Evolutionary conservation across 2,797 vertebrate genomes (phyloP).

Genomic region (Pangasius djambal): DNA sequence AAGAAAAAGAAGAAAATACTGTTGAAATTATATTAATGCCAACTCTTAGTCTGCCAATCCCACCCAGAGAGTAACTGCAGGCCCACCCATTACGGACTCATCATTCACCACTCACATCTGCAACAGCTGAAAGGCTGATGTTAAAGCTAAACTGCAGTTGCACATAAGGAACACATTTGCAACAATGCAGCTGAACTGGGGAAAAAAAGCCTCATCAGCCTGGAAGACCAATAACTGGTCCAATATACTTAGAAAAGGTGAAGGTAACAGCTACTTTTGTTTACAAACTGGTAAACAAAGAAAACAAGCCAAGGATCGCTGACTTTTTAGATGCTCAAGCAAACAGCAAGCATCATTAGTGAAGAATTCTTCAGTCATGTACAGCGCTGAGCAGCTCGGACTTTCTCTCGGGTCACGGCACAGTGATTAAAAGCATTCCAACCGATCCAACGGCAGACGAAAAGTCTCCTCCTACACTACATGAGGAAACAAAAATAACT

Average conservation of each 20-base stretch:
- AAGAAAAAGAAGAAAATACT: neutral
- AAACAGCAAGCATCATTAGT: conserved; percentile 17
- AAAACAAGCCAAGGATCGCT: neutral
- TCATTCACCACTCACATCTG: neutral
- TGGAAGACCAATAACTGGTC: too few relatives aligned
- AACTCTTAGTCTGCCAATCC: neutral
- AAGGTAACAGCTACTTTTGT: neutral
- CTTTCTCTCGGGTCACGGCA: neutral
- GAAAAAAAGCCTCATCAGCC: neutral
- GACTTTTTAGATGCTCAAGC: neutral
- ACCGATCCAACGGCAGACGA: too few relatives aligned
- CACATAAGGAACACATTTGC: neutral
- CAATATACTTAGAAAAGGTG: neutral
- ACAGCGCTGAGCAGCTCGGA: neutral
- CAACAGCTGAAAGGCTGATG: neutral
- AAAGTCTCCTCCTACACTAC: neutral
- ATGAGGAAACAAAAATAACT: neutral
- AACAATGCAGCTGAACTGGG: too few relatives aligned
- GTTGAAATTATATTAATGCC: neutral
- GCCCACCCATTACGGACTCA: neutral
- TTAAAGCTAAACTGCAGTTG: neutral
- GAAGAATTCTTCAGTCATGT: neutral
- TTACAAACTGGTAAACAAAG: neutral
- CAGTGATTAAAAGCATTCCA: conserved; percentile 6
- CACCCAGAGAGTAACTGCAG: neutral